Conservation (phyloP, 1,140 invertebrate species). For the Leptonema lineaticorne region DNA sequence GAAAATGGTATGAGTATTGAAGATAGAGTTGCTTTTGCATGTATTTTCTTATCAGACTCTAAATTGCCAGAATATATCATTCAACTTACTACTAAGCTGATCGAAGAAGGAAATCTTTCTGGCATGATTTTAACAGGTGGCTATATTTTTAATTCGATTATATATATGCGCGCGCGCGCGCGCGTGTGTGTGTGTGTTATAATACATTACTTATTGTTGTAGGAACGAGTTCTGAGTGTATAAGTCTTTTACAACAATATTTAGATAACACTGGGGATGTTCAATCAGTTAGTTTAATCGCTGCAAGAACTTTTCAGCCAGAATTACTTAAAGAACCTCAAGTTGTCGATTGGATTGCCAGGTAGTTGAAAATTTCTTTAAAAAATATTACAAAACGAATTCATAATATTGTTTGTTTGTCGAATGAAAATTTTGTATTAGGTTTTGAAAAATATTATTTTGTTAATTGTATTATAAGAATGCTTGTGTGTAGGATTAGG, state of each 20-base stretch:
- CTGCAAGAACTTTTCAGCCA: constrained; percentile 69
- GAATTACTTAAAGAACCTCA: constrained; percentile 65
- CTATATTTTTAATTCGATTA: constrained; percentile 4
- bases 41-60: constrained; percentile 81
- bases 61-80: constrained; percentile 79
- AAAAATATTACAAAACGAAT: no score
- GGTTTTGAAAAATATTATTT: no score
- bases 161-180: not conserved
- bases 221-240: constrained; percentile 71
- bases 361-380: no score
- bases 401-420: no score
- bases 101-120: constrained; percentile 76
- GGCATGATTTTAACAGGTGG: constrained; percentile 84
- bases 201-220: not conserved
- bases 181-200: not conserved
- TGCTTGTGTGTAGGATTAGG: no score
- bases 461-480: no score
- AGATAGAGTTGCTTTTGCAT: constrained; percentile 92
- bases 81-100: constrained; percentile 67
- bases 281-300: constrained; percentile 84
- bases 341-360: constrained; percentile 73
- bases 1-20: constrained; percentile 80
- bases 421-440: no score
- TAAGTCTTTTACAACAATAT: constrained; percentile 84
- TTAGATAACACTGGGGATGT: constrained; percentile 90